Base-by-base conservation (phyloP, 2,113 vertebrate species). In the Pluvianellus socialis region DNA sequence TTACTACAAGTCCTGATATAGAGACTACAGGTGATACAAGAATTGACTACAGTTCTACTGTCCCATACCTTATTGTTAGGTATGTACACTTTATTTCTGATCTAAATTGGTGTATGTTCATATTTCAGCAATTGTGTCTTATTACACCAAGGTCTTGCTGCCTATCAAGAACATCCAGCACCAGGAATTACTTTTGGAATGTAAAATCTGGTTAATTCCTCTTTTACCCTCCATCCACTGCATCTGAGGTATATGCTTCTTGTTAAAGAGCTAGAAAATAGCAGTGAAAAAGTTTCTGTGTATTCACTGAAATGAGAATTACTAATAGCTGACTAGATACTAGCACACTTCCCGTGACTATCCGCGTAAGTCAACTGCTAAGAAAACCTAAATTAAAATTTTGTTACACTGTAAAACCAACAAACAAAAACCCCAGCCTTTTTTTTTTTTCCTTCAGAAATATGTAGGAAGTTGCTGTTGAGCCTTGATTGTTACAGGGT, bases 381-480 rank as follows among this genome's bases (percentile, higher is more conserved):
- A 71, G 53, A 87, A 94, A 87, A 90, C 50, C 13, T 55, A 61
- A 82, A 88, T 92, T 79, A 47, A 79, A 74, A 42, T 71, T 65
- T 86, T 35, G 65, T 67, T 76, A 26, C 27, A 44, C 4, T 4
- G 22, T 71, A 70, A 77, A 88, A 23, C 27, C 53, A 72, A 35
- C 15, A 62, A 73, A 45, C 4, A n/a, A 53, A 35, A 2, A 0
- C 3, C 3, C 7, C 3, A 12, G 4, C 9, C 6, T 55, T 63
- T 24, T 65, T 23, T 81, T 75, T 59, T 70, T 4, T 33, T 81
- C 35, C 4, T 33, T 81, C 35, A 76, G 50, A 82, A 74, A n/a
- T 87, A 73, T 58, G 74, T 91, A 38, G 11, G 23, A 88, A 79
- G 26, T 45, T 85, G 33, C 27, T 40, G 6, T n/a, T 85, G 38